These are phyloP conservation scores for Meloe dianella DNA, from an alignment of 2,888 invertebrate species.

Conservation along the genomic window DNA sequence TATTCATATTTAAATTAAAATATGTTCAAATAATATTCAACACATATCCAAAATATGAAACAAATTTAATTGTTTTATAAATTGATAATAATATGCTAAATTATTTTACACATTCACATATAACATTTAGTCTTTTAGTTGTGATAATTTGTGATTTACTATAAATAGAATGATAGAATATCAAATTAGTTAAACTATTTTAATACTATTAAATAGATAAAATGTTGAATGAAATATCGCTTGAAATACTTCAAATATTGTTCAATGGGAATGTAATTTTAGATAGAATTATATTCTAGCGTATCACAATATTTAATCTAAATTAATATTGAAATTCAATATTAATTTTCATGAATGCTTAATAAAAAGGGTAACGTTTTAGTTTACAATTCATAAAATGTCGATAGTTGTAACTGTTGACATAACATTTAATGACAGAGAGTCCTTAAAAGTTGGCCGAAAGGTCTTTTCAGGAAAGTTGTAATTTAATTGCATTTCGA, in stretches of 20 bases:
- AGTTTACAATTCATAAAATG: background rate
- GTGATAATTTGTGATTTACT: background rate
- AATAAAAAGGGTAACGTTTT: background rate
- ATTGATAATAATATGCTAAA: background rate
- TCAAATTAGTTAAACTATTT: background rate
- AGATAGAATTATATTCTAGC: no score
- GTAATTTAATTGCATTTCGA: background rate
- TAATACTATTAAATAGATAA: background rate
- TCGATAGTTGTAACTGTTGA: background rate
- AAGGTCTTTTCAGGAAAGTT: conserved; percentile 7
- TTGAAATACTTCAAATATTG: background rate
- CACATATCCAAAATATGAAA: background rate
- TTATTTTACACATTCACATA: background rate
- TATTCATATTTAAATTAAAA: background rate
- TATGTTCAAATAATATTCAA: background rate
- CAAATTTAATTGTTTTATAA: background rate
- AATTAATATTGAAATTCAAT: background rate
- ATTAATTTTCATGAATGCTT: background rate
- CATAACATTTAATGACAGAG: background rate
- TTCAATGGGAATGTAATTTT: background rate
- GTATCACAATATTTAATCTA: no score
- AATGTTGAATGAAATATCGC: no score
- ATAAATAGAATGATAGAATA: background rate
- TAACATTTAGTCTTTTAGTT: background rate
- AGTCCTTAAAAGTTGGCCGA: background rate